Evolutionary conservation across 2,113 vertebrate species (phyloP), one percentile per base, ranked within the genome.

Genomic region (Chunga burmeisteri): DNA sequence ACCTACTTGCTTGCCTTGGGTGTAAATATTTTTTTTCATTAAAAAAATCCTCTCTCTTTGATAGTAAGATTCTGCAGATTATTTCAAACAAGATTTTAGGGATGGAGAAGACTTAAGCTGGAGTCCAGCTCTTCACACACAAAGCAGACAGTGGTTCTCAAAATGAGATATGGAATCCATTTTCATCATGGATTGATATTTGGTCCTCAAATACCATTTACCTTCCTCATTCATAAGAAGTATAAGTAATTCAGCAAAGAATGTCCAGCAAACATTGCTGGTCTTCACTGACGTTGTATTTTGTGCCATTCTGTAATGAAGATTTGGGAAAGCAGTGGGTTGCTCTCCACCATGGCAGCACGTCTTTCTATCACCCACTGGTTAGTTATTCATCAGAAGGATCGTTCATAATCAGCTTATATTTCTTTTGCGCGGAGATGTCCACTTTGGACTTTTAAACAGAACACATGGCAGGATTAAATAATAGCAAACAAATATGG

Each of bases 111-210:
- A 61, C 44, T 56, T 58, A 59, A 68, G 7, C 16, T 72, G 47
- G 7, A 8, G 27, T 58, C 34, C 25, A 82, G 16, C 38, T 86
- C 49, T 73, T 65, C 6, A 9, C 1, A 23, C 66, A 70, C 49
- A 78, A 73, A 73, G 55, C 13, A 68, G 55, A 44, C 16, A 46
- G 20, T 10, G 25, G 36, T 65, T 61, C 29, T 73, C n/a, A 74
- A 75, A 88, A 88, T 50, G 63, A 77, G 26, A 62, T 16, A 82
- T 0, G 7, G 83, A 80, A 78, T 71, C 32, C 1, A 42, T 50
- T 75, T 89, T 81, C 55, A 93, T 47, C 42, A 52, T 93, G 80
- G 47, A 55, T 55, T 92, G 42, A 25, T 78, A 80, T 38, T 50
- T 71, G 52, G 26, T 40, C 23, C 52, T 83, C 38, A 71, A 50